phyloP scores from a whole-genome alignment of 2,113 vertebrate genomes.

The Bagarius yarrelli region DNA sequence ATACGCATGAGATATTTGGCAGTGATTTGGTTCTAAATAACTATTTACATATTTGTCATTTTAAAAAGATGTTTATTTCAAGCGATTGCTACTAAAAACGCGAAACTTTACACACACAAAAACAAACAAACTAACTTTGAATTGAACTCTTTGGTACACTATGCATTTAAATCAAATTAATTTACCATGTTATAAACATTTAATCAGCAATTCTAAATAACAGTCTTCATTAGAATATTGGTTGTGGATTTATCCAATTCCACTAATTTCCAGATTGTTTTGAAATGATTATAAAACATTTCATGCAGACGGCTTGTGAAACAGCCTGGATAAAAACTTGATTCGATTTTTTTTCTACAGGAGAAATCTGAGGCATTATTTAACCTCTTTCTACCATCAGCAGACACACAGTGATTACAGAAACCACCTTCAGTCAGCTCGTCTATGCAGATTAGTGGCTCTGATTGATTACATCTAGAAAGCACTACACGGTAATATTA shows the following conservation, averaged over 20 bases:
- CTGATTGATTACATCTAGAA: slow-evolving; percentile 38
- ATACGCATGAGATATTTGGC: slow-evolving; percentile 24
- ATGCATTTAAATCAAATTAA: background rate
- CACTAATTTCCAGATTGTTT: background rate
- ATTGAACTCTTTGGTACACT: background rate
- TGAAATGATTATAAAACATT: background rate
- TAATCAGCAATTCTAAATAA: background rate
- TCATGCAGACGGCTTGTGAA: background rate
- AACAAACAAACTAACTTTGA: background rate
- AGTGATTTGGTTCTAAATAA: slow-evolving; percentile 3
- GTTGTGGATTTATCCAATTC: background rate
- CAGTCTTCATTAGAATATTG: background rate
- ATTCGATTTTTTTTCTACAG: background rate
- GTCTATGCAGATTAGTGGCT: slow-evolving; percentile 8
- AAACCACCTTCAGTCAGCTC: background rate
- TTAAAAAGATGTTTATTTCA: slow-evolving; percentile 27
- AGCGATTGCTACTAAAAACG: background rate
- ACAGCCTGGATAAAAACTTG: background rate
- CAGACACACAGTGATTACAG: background rate
- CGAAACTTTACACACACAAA: background rate
- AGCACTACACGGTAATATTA: slow-evolving; percentile 12
- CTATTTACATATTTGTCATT: slow-evolving; percentile 42
- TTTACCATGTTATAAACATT: no score
- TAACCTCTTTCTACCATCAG: background rate
- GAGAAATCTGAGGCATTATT: background rate